Percentiles rank a stretch among this genome's conserved stretches.
Evolutionary conservation across 2,888 invertebrate species (phyloP).

Genomic region (Phrixothrix hirtus): DNA sequence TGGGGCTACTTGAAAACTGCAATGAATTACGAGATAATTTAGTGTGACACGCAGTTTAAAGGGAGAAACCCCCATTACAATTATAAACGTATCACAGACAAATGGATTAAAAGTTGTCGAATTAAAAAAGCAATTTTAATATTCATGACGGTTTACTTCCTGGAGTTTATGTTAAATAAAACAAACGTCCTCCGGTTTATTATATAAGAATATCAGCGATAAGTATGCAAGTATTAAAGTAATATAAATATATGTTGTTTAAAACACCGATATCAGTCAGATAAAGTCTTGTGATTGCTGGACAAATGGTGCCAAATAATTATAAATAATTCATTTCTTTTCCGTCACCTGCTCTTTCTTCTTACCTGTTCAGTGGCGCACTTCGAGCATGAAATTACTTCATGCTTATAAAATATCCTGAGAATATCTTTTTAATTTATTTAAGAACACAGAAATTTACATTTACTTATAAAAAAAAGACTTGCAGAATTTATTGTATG

Average conservation of each 20-base stretch:
- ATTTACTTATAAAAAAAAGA: background rate
- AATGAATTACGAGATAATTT: slow-evolving; percentile 9
- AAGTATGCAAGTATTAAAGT: background rate
- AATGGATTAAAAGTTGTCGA: background rate
- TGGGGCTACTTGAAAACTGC: slow-evolving; percentile 11
- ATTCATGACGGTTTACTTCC: background rate
- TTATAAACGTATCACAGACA: background rate
- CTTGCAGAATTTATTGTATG: background rate
- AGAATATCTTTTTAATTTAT: background rate
- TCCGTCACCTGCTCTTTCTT: slow-evolving; percentile 19
- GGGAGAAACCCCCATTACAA: background rate
- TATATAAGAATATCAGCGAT: background rate
- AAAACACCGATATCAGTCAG: background rate
- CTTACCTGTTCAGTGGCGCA: slow-evolving; percentile 5
- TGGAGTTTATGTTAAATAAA: background rate
- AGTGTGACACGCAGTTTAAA: background rate
- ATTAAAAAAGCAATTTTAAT: background rate
- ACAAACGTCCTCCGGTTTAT: background rate
- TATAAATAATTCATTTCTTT: slow-evolving; percentile 18
- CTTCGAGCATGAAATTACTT: slow-evolving; percentile 19
- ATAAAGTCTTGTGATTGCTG: background rate
- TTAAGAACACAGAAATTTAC: background rate
- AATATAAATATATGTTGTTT: background rate
- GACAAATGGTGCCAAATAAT: slow-evolving; percentile 17
- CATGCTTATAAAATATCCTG: background rate